These are phyloP conservation scores for Syngnathus typhle DNA, from an alignment of 2,113 vertebrate species.

Conservation along the genomic window DNA sequence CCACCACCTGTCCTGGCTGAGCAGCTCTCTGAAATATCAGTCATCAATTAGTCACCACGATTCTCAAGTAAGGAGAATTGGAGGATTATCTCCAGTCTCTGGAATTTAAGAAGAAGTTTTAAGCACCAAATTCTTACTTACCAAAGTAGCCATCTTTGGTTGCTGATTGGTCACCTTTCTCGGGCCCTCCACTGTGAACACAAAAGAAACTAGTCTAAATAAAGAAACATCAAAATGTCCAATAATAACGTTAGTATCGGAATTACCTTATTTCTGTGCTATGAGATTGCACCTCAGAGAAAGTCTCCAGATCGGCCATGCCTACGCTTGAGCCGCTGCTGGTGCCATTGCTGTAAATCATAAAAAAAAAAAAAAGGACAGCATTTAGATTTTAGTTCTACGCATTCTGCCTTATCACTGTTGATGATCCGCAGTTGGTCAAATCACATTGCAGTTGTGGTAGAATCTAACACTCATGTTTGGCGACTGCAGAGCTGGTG, in stretches of 20 bases:
- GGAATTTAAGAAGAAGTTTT: not conserved
- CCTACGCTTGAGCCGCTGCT: slow-evolving; percentile 92
- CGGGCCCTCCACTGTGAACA: slow-evolving; percentile 77
- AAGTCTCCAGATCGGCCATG: slow-evolving; percentile 84
- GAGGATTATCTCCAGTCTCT: not conserved
- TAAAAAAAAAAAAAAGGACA: slow-evolving; percentile 12
- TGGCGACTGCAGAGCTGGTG: slow-evolving; percentile 23
- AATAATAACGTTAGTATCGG: not conserved
- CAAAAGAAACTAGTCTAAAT: slow-evolving; percentile 26
- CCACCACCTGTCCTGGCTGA: slow-evolving; percentile 63
- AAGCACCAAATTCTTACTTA: slow-evolving; percentile 66
- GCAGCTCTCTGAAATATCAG: slow-evolving; percentile 67
- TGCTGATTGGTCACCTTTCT: slow-evolving; percentile 72
- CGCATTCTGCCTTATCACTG: slow-evolving; percentile 18
- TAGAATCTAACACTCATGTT: slow-evolving; percentile 30
- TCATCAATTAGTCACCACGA: slow-evolving; percentile 1
- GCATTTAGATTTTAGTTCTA: slow-evolving; percentile 17
- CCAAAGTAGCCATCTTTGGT: slow-evolving; percentile 76
- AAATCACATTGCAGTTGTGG: slow-evolving; percentile 54
- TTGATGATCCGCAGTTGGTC: not conserved
- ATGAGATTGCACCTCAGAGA: slow-evolving; percentile 80
- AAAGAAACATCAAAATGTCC: not conserved
- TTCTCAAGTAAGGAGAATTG: no score
- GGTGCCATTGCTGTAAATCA: slow-evolving; percentile 84
- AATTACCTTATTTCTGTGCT: slow-evolving; percentile 80